phyloP scores from a whole-genome alignment of 2,888 invertebrate species.

The Eurytoma adleriae region DNA sequence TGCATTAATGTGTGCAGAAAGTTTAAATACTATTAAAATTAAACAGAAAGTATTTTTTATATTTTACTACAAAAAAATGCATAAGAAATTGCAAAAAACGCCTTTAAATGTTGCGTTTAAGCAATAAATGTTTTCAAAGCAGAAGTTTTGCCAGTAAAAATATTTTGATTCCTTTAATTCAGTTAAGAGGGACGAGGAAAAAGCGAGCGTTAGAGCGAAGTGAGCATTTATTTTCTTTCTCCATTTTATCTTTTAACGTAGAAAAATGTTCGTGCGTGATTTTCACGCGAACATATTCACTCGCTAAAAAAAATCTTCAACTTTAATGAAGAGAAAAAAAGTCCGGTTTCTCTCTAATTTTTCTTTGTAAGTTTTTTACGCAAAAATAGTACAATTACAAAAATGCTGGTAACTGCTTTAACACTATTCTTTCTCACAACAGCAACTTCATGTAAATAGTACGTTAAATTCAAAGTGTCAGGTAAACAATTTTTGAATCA shows the following conservation, averaged over 20 bases:
- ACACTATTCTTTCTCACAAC: no score
- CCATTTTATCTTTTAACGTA: background rate
- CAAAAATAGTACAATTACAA: no score
- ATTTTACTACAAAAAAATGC: no score
- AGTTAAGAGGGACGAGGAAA: slow-evolving; percentile 19
- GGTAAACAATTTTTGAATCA: no score
- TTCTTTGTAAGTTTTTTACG: background rate
- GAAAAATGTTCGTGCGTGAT: background rate
- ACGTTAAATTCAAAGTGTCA: no score
- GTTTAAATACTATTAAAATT: no score
- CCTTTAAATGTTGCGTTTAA: no score
- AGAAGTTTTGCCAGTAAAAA: background rate
- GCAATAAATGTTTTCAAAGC: slow-evolving; percentile 28
- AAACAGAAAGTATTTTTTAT: no score
- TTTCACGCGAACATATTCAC: background rate
- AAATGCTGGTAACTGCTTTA: no score
- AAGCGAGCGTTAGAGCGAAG: background rate
- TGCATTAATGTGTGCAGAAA: no score
- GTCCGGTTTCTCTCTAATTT: no score
- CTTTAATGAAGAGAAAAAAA: background rate
- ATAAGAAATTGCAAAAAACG: no score
- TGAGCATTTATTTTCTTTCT: slow-evolving; percentile 22
- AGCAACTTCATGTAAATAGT: background rate
- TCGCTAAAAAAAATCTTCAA: background rate
- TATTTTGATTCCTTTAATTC: slow-evolving; percentile 33